Evolutionary conservation across 2,797 vertebrate species (phyloP).

Genomic region (Lagocephalus sceleratus): DNA sequence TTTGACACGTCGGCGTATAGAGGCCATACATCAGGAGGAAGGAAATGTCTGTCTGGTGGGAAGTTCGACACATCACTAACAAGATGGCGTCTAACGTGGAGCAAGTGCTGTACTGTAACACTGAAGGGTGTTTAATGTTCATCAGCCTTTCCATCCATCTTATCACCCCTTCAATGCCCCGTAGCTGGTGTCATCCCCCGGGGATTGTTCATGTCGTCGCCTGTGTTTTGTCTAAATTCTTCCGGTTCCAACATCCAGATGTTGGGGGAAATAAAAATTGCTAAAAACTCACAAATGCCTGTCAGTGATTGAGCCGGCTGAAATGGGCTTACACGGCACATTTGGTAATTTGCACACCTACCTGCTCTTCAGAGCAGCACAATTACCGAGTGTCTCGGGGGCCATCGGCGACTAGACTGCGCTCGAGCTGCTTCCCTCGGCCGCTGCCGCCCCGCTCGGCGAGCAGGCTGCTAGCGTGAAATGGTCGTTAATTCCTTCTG

Average conservation of each 20-base stretch:
- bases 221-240: not conserved
- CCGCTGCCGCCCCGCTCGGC: slow-evolving; percentile 56
- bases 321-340: slow-evolving; percentile 79
- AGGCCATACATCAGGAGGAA: slow-evolving; percentile 77
- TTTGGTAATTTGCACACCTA: slow-evolving; percentile 84
- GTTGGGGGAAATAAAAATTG: slow-evolving; percentile 40
- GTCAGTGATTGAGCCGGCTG: slow-evolving; percentile 72
- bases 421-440: slow-evolving; percentile 54
- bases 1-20: slow-evolving; percentile 80
- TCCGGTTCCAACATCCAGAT: not conserved
- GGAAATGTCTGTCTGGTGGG: slow-evolving; percentile 53
- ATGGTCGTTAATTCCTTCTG: slow-evolving; percentile 77
- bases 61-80: slow-evolving; percentile 42
- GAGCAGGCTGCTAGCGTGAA: slow-evolving; percentile 71
- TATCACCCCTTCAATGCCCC: too few relatives aligned
- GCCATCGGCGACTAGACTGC: slow-evolving; percentile 52
- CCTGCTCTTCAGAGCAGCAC: slow-evolving; percentile 78
- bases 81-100: slow-evolving; percentile 12
- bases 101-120: too few relatives aligned
- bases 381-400: slow-evolving; percentile 76
- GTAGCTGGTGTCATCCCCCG: too few relatives aligned
- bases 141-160: too few relatives aligned
- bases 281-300: slow-evolving; percentile 69
- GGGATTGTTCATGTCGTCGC: too few relatives aligned
- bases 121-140: too few relatives aligned